Conservation (phyloP, 2,113 vertebrate genomes). For the Semicossyphus pulcher region DNA sequence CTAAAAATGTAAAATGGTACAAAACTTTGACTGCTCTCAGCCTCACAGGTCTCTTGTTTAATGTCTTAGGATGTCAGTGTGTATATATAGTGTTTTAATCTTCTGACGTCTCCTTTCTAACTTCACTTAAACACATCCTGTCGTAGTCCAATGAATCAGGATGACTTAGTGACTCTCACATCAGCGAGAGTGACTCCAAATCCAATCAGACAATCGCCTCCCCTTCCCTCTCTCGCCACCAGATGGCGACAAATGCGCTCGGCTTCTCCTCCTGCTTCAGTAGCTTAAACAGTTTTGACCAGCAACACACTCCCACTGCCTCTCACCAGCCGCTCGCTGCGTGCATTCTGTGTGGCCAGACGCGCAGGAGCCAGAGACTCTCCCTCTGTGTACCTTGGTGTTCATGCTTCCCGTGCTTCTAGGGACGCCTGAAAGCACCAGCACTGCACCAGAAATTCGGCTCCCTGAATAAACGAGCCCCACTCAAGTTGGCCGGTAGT, state of each 20-base stretch:
- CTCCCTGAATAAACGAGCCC: slow-evolving; percentile 3
- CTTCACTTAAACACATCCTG: slow-evolving; percentile 5
- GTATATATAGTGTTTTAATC: slow-evolving; percentile 1
- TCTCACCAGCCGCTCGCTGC: slow-evolving; percentile 20
- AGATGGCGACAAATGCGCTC: slow-evolving; percentile 72
- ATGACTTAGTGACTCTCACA: background rate
- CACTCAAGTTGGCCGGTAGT: slow-evolving; percentile 28
- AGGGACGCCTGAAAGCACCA: slow-evolving; percentile 60
- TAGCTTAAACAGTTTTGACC: slow-evolving; percentile 17
- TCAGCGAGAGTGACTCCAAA: background rate
- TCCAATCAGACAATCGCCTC: background rate
- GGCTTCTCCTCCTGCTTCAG: slow-evolving; percentile 13
- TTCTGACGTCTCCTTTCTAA: background rate
- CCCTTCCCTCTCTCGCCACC: slow-evolving; percentile 44
- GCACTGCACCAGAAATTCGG: slow-evolving; percentile 44
- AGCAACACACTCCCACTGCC: slow-evolving; percentile 20
- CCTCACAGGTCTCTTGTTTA: background rate
- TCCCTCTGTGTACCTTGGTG: slow-evolving; percentile 62
- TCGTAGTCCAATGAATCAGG: background rate
- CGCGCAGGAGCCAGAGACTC: slow-evolving; percentile 69
- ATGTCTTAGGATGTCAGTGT: background rate
- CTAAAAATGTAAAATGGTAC: slow-evolving; percentile 8
- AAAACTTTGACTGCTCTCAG: background rate
- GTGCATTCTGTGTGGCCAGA: slow-evolving; percentile 61
- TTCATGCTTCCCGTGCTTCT: slow-evolving; percentile 61